These are phyloP conservation scores for Apeira syringaria DNA, from an alignment of 2,888 invertebrate genomes.

Conservation along the genomic window DNA sequence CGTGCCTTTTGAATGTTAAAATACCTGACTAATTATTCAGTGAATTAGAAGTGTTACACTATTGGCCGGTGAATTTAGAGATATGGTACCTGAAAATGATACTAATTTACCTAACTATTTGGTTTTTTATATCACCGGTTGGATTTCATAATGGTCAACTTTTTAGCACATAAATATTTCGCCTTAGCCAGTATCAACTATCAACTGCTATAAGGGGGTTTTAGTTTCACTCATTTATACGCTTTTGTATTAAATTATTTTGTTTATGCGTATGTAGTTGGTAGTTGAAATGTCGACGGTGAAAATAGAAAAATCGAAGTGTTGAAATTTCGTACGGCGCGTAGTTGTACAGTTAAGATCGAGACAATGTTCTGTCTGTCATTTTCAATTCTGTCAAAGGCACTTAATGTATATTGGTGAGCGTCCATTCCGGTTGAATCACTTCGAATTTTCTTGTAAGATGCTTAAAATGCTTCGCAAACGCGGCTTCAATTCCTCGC, in stretches of 20 bases:
- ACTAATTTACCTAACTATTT: no score
- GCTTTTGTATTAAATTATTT: conserved; percentile 55
- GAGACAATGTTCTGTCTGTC: neutral
- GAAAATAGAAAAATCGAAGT: conserved; percentile 70
- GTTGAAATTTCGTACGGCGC: conserved; percentile 14
- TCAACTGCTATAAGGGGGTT: conserved; percentile 76
- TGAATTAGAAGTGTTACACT: no score
- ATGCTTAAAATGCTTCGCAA: conserved; percentile 77
- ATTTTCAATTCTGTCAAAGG: neutral
- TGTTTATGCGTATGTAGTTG: conserved; percentile 68
- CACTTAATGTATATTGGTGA: neutral
- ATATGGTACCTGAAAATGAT: no score
- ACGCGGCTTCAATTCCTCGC: conserved; percentile 78
- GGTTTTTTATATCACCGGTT: no score
- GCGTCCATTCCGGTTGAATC: conserved; percentile 14
- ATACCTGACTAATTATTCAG: neutral
- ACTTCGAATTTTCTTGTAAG: conserved; percentile 67
- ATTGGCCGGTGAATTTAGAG: no score
- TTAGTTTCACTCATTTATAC: conserved; percentile 58
- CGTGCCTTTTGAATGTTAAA: conserved; percentile 3
- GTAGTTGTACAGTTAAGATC: no score
- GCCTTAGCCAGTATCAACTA: conserved; percentile 74
- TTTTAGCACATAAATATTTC: conserved; percentile 56
- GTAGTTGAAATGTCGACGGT: conserved; percentile 77
- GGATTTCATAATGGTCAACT: conserved; percentile 49